These are phyloP conservation scores for Agriopis marginaria DNA, from an alignment of 2,888 invertebrate species.

Conservation along the genomic window DNA sequence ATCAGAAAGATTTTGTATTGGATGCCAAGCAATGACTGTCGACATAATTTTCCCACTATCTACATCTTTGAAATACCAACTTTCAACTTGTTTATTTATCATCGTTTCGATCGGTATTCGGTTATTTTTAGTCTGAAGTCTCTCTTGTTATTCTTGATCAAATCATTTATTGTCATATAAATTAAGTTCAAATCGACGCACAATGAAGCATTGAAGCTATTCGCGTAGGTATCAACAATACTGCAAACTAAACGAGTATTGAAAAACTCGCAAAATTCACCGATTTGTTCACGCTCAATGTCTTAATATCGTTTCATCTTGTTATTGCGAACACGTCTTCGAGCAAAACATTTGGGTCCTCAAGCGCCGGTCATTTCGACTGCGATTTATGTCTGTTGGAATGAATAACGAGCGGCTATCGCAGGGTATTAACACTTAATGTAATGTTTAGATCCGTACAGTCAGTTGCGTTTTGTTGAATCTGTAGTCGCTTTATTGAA, in stretches of 20 bases:
- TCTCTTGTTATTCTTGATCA: conserved; percentile 21
- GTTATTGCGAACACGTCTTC: conserved; percentile 33
- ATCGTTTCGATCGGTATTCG: conserved; percentile 16
- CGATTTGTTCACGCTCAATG: conserved; percentile 37
- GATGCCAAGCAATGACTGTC: conserved; percentile 17
- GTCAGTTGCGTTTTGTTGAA: conserved; percentile 50
- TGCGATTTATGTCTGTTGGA: conserved; percentile 48
- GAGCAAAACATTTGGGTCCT: conserved; percentile 21
- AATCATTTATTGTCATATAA: conserved; percentile 26
- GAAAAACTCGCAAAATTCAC: conserved; percentile 31
- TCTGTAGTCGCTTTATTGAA: conserved; percentile 37
- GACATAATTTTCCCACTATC: conserved; percentile 26
- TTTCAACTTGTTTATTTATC: conserved; percentile 25
- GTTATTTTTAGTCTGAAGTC: conserved; percentile 20
- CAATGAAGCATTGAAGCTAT: conserved; percentile 36
- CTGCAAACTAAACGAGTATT: conserved; percentile 19
- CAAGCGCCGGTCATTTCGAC: conserved; percentile 42
- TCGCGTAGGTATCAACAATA: conserved; percentile 27
- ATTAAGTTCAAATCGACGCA: conserved; percentile 33
- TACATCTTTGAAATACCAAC: conserved; percentile 26
- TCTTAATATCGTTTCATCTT: conserved; percentile 30
- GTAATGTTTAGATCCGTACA: conserved; percentile 57
- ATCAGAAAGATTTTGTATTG: conserved; percentile 22
- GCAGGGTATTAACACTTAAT: conserved; percentile 53
- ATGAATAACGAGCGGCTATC: conserved; percentile 50